Evolutionary conservation across 37 sponge, comb jelly and placozoan species (phyloP), one percentile per base, ranked within the genome.

Genomic region (Mnemiopsis leidyi): DNA sequence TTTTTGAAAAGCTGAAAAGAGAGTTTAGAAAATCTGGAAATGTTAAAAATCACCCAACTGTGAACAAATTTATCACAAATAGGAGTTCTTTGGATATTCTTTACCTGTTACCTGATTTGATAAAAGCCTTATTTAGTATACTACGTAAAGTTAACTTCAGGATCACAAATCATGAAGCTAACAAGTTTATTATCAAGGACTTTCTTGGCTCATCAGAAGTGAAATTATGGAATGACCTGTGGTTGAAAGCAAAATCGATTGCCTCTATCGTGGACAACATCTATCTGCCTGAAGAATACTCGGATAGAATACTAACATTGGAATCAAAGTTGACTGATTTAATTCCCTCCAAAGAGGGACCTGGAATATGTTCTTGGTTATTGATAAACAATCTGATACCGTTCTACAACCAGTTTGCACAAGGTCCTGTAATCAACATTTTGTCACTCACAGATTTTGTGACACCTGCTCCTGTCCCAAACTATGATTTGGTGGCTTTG

Each of bases 291-390:
- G 32, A 26, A 77, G 7, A 77, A 18, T 3, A 31, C 79, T 31
- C 18, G 32, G 20, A 9, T 18, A 32, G 20, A 0, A 77, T 32
- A 1, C 79, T 77, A 21, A 31, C 79, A 31, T 1, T 36, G 16
- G 34, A 31, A 1, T 77, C 79, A 9, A 77, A 1, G 33, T 26
- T 32, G 32, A 32, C 32, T 32, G 79, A 77, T 9, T 31, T 77
- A 21, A 16, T 77, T 0, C 79, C 79, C 18, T 31, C 79, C 18
- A 77, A 77, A 77, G 5, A 2, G 9, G 79, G 79, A 5, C 79
- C 79, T 77, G 79, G 79, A 13, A 36, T 77, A 0, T 77, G 79
- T 20, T 77, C 79, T 28, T 77, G 79, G 79, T 77, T 32, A 9
- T 34, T 77, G 79, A 77, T 77, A 34, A 77, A 77, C 79, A 34